A percentile compares a stretch with the other conserved stretches of the same genome.
Conservation (phyloP, 1,140 invertebrate species). For the Teleopsis dalmanni region DNA sequence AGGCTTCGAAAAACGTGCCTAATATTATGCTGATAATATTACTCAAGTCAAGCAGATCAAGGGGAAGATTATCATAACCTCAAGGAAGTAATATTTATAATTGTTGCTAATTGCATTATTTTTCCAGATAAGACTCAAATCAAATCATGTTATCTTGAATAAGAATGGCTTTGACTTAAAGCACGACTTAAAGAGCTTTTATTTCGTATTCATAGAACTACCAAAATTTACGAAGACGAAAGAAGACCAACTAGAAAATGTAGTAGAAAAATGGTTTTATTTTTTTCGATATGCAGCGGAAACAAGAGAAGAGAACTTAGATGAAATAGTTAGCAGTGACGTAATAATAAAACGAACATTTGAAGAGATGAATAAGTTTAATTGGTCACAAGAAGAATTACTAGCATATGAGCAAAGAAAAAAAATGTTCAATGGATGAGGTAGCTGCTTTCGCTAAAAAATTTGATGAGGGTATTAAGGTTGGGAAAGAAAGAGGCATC, state of each 20-base stretch:
- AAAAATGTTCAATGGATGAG: neutral
- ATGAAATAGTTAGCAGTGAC: neutral
- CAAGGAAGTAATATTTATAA: neutral
- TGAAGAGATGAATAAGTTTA: neutral
- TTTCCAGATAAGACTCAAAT: neutral
- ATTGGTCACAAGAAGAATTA: neutral
- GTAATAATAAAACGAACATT: neutral
- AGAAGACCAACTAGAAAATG: neutral
- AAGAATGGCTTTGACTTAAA: neutral
- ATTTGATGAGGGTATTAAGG: neutral
- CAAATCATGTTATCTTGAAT: neutral
- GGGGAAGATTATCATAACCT: neutral
- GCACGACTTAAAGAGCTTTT: neutral
- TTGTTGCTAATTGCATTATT: neutral
- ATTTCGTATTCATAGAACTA: slow-evolving; percentile 1
- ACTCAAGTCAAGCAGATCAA: neutral
- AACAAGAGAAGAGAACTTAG: neutral
- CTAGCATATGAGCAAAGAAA: neutral
- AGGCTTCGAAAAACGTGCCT: neutral
- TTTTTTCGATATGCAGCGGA: neutral
- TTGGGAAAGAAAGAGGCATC: neutral
- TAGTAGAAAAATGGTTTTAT: neutral
- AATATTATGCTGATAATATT: neutral
- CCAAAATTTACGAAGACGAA: neutral
- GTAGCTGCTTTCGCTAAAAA: neutral